These are phyloP conservation scores for Mobula hypostoma DNA, from an alignment of 2,113 vertebrate species.

Conservation along the genomic window DNA sequence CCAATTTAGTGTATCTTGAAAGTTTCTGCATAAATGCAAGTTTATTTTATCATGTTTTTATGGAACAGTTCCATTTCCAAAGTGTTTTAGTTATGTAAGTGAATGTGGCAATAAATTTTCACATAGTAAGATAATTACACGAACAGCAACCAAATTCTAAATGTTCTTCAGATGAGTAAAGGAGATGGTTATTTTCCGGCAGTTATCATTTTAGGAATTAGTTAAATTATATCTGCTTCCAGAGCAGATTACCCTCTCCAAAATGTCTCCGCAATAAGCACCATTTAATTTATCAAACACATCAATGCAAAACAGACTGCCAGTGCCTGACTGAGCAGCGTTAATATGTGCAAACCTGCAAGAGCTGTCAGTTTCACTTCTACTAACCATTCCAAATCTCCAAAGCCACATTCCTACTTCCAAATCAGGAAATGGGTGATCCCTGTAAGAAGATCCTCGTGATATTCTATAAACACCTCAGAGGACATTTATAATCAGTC, in stretches of 20 bases:
- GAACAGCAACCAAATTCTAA: background rate
- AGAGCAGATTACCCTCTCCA: background rate
- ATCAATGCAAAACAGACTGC: background rate
- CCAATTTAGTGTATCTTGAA: background rate
- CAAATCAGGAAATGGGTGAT: background rate
- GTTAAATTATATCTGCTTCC: background rate
- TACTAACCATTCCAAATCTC: background rate
- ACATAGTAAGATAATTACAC: background rate
- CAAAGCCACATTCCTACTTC: background rate
- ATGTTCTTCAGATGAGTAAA: background rate
- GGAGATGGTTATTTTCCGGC: background rate
- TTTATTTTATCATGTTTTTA: background rate
- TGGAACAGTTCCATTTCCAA: background rate
- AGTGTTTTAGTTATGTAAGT: background rate
- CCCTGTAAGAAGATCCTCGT: background rate
- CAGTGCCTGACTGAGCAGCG: background rate
- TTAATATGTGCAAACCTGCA: background rate
- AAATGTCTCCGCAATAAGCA: background rate
- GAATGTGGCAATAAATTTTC: background rate
- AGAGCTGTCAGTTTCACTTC: background rate
- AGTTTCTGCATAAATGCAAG: background rate
- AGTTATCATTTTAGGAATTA: background rate
- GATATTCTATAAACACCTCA: background rate
- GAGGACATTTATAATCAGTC: background rate
- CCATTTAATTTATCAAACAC: background rate